Percentiles rank a stretch among this genome's conserved stretches.
phyloP scores from a whole-genome alignment of 2,888 invertebrate species.

The Teinopalpus imperialis region DNA sequence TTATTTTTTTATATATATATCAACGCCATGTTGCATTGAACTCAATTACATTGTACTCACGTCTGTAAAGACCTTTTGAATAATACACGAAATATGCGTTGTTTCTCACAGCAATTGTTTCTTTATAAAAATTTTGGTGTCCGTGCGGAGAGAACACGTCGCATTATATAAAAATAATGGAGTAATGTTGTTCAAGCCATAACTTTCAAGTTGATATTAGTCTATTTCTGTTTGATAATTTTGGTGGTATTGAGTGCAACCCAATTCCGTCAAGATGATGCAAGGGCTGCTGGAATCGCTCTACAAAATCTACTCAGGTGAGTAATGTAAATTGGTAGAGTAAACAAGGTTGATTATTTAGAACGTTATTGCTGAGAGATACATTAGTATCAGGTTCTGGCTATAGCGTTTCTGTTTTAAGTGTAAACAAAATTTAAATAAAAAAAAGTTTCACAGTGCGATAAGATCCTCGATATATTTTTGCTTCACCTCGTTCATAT shows the following conservation, averaged over 20 bases:
- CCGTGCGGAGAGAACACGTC: conserved; percentile 41
- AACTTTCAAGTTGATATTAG: conserved; percentile 10
- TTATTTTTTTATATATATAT: conserved; percentile 37
- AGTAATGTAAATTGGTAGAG: conserved; percentile 32
- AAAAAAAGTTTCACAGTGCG: too few relatives aligned
- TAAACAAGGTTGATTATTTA: conserved; percentile 18
- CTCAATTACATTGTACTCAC: conserved; percentile 19
- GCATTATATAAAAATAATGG: conserved; percentile 55
- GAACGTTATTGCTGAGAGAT: conserved; percentile 8
- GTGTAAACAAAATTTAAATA: not conserved
- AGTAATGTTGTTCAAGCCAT: conserved; percentile 37
- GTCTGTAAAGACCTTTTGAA: conserved; percentile 36
- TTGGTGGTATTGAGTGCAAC: conserved; percentile 44
- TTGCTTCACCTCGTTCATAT: too few relatives aligned
- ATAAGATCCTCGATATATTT: too few relatives aligned
- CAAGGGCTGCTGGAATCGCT: conserved; percentile 75
- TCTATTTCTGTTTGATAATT: conserved; percentile 39
- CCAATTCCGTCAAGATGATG: conserved; percentile 66
- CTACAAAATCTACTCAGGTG: conserved; percentile 74
- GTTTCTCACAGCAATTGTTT: conserved; percentile 24
- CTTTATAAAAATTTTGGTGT: conserved; percentile 15
- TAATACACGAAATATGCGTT: conserved; percentile 11
- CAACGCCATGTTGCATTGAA: conserved; percentile 22
- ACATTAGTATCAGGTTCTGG: conserved; percentile 12
- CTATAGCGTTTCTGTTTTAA: not conserved